Base-by-base conservation (phyloP, 1,140 invertebrate species). In the Aporrectodea caliginosa region DNA sequence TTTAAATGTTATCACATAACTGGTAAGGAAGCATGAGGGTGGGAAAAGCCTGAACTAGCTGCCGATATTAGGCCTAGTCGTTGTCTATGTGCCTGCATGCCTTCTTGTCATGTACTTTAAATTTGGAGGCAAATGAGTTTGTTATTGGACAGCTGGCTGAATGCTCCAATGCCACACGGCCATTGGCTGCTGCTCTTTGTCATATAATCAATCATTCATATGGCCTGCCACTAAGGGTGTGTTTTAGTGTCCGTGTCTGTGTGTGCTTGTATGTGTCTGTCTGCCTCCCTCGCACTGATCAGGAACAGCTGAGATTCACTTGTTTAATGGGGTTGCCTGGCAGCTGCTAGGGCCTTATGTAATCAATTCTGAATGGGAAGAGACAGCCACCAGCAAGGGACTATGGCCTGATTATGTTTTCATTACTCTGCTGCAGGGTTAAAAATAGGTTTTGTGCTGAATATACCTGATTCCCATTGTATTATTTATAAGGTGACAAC, bases 111-210 rank as follows among this genome's bases (percentile, higher is more conserved):
- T 6, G 43, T 58, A 58, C 22, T 58, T 58, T 58, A 58, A 58
- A 58, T 58, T 58, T 58, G 43, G 43, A 58, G 43, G 43, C 43
- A 58, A 58, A 58, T 58, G 43, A n/a, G n/a, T 58, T 58, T 58
- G 43, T 58, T 58, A 58, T 58, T 58, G 43, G 43, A 58, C 43
- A 12, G 43, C 43, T 58, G 43, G 22, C 43, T 58, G 43, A 58
- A 58, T 58, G 6, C 43, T 58, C 6, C 22, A 22, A 12, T 58
- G 43, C 22, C 43, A 58, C 43, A n/a, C 22, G 43, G 6, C 6
- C 6, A 58, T 58, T 58, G 43, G 43, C 43, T 58, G 43, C 22
- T 58, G 43, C 6, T 6, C 43, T 58, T 58, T 58, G 43, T 58
- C 6, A 58, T 12, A 58, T 58, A 58, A 58, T 58, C 43, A 58